These are phyloP conservation scores for Excalfactoria chinensis DNA, from an alignment of 2,113 vertebrate genomes.

Conservation along the genomic window DNA sequence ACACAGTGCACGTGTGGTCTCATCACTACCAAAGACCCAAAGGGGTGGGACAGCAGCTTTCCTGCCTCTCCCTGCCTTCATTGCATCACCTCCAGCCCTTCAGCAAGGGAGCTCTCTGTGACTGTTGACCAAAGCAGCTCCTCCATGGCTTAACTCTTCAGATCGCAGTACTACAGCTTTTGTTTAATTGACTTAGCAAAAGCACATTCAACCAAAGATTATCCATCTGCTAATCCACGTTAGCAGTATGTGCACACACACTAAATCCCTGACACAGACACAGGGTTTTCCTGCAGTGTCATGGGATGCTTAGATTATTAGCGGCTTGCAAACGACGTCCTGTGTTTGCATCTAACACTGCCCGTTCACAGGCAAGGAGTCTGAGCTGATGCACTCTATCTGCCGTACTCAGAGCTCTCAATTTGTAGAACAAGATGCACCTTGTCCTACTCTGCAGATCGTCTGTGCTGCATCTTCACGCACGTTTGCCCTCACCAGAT, in stretches of 20 bases:
- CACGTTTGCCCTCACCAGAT: neutral
- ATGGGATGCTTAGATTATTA: neutral
- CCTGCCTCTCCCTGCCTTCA: neutral
- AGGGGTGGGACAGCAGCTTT: neutral
- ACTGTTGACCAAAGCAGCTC: neutral
- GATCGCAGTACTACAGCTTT: neutral
- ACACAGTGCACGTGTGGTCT: rapidly evolving
- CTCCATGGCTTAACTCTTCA: neutral
- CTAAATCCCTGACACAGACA: slow-evolving; percentile 7
- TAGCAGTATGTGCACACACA: neutral
- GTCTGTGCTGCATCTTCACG: neutral
- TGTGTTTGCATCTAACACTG: neutral
- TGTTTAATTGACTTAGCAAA: slow-evolving; percentile 57
- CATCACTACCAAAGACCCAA: neutral
- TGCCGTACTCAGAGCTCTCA: neutral
- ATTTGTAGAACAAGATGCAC: neutral
- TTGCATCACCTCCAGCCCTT: neutral
- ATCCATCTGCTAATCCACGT: slow-evolving; percentile 35
- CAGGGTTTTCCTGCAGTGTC: neutral
- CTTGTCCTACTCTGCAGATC: neutral
- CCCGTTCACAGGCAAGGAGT: rapidly evolving
- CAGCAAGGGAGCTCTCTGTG: neutral
- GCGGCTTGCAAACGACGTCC: neutral
- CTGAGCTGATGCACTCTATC: rapidly evolving
- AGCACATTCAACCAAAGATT: slow-evolving; percentile 53